These are phyloP conservation scores for Cheiracanthium punctorium DNA, from an alignment of 2,888 invertebrate species.

Conservation along the genomic window DNA sequence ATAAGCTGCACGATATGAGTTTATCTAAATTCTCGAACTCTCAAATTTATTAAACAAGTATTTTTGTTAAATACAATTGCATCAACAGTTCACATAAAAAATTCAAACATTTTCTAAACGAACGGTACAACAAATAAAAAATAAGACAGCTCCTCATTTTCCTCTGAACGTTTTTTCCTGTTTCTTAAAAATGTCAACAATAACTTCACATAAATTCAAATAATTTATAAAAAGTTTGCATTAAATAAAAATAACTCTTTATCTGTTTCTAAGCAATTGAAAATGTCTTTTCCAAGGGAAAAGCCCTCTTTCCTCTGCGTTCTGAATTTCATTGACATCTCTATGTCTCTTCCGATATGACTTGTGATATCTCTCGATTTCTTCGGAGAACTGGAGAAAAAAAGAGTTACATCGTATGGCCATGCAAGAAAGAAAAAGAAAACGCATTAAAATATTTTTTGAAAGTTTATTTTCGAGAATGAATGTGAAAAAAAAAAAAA, in stretches of 20 bases:
- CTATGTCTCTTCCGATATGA: conserved; percentile 14
- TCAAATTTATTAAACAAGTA: too few relatives aligned
- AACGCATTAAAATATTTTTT: neutral
- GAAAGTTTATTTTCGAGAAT: too few relatives aligned
- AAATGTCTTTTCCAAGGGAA: neutral
- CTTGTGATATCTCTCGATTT: neutral
- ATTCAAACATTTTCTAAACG: too few relatives aligned
- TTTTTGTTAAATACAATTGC: too few relatives aligned
- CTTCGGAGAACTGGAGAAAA: neutral
- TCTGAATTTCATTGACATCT: conserved; percentile 63
- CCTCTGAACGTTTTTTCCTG: neutral
- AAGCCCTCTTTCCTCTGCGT: neutral
- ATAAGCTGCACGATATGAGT: too few relatives aligned
- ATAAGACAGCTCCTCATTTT: too few relatives aligned
- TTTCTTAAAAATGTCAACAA: neutral
- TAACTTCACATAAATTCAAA: neutral
- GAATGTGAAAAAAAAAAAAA: too few relatives aligned
- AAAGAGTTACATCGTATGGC: neutral
- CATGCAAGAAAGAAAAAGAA: neutral
- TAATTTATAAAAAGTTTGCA: neutral
- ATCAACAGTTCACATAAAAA: too few relatives aligned
- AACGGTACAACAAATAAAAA: too few relatives aligned
- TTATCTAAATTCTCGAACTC: too few relatives aligned
- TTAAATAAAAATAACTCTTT: too few relatives aligned
- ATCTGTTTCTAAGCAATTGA: neutral